Evolutionary conservation across 2,888 invertebrate species (phyloP).

Genomic region (Nasonovia ribisnigri): DNA sequence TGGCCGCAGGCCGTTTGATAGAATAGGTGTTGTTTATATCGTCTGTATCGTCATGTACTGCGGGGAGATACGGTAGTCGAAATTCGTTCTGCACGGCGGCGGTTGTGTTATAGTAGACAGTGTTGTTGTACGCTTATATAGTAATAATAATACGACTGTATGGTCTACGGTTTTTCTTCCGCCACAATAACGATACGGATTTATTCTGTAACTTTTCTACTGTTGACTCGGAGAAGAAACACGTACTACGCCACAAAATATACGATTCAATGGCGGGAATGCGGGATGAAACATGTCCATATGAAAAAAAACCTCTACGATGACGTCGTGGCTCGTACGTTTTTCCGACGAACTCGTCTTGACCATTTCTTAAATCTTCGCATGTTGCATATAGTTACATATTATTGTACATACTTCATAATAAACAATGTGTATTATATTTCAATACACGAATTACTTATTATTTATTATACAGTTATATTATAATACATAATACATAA

Average conservation of each 20-base stretch:
- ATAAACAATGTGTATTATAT: no score
- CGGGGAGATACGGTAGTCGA: not conserved
- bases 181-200: slow-evolving; percentile 2
- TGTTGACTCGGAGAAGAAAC: no score
- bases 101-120: not conserved
- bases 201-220: not conserved
- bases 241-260: no score
- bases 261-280: not conserved
- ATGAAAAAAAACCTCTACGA: not conserved
- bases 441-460: no score
- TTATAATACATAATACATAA: not conserved
- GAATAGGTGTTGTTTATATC: not conserved
- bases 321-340: not conserved
- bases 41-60: not conserved
- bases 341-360: not conserved
- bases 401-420: no score
- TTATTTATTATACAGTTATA: no score
- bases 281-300: not conserved
- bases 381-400: not conserved
- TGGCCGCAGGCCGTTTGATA: not conserved
- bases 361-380: not conserved
- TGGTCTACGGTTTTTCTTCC: not conserved
- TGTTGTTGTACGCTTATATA: not conserved
- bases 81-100: slow-evolving; percentile 57
- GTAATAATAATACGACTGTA: not conserved